Evolutionary conservation across 1,140 invertebrate genomes (phyloP), one percentile per base, ranked within the genome.

Genomic region (Cryptotermes secundus): DNA sequence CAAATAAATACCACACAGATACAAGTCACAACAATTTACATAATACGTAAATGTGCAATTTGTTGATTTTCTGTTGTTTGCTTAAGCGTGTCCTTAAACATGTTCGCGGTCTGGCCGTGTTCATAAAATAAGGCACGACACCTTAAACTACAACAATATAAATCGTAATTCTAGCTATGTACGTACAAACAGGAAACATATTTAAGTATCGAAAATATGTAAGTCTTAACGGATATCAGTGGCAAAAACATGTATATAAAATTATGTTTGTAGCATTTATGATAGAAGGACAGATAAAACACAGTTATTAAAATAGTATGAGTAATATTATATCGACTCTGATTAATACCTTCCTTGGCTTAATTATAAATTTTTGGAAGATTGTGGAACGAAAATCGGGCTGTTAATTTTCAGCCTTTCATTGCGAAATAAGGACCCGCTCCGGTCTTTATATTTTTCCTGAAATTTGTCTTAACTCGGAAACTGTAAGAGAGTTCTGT

Each of bases 191-290:
- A 72, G 59, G 26, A 26, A n/a, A 31, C 59, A 31, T 72, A 31
- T 72, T 72, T 31, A n/a, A 72, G 26, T 72, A 72, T 72, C 59
- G 59, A 72, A 72, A 72, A 72, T 72, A 72, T 10, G 59, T 72
- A n/a, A 3, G 59, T 72, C 7, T 72, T 31, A 72, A 72, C 16
- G 10, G 26, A n/a, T 72, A 16, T 31, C 59, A 16, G 19, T 72
- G 7, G 6, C 26, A 72, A 72, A 72, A 72, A 72, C 31, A n/a
- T 72, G 59, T 3, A 6, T 72, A 72, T 72, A 72, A 72, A 72
- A 72, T 72, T 31, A 31, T n/a, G n/a, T 72, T 72, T 72, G 26
- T 72, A n/a, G 6, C 26, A 72, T 72, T 72, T 72, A 72, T 31
- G 9, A 72, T 31, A 72, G 26, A 72, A 72, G 1, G 26, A n/a